Evolutionary conservation across 64 coral and sea anemone species (phyloP), one percentile per base, ranked within the genome.

Genomic region (Montipora foliosa): DNA sequence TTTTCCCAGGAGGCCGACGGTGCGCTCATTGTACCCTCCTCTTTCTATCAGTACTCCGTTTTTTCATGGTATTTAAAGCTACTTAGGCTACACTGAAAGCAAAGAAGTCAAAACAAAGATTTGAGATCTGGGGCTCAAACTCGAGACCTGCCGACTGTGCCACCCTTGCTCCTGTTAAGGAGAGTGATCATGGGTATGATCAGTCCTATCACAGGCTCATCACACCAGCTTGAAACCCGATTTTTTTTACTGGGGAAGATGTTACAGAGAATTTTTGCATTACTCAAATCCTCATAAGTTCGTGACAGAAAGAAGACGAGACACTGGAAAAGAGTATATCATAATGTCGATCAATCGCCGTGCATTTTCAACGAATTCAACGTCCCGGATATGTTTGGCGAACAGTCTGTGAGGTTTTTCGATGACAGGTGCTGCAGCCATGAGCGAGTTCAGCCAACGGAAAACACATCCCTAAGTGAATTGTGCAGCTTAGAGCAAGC

Each of bases 401-500:
- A 76, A 29, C 10, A 29, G 74, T 24, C 24, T 64, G 60, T 12
- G 8, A 64, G 60, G 60, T 64, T 64, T 64, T 64, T 64, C 60
- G 60, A 64, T 64, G 60, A 64, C 60, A 64, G 60, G 15, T 64
- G 60, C 60, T 64, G 10, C 60, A 64, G 60, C 7, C 60, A 64
- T 64, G 60, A 14, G 60, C 14, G 6, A 64, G 60, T 64, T 64
- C 6, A 64, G 60, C 8, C 9, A 64, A 64, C 60, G 60, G 44
- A 29, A 76, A 44, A 46, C 74, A 44, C 74, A 76, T 29, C 74
- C 22, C 44, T 64, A 12, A 64, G 60, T 64, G 60, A 29, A 44
- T 76, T 76, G 74, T 64, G 60, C 60, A 79, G 88, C 53, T 75
- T 79, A 90, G 88, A 90, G 60, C 60, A 64, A 4, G 60, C 60